phyloP scores from a whole-genome alignment of 2,888 invertebrate genomes.

The Criorhina ranunculi region DNA sequence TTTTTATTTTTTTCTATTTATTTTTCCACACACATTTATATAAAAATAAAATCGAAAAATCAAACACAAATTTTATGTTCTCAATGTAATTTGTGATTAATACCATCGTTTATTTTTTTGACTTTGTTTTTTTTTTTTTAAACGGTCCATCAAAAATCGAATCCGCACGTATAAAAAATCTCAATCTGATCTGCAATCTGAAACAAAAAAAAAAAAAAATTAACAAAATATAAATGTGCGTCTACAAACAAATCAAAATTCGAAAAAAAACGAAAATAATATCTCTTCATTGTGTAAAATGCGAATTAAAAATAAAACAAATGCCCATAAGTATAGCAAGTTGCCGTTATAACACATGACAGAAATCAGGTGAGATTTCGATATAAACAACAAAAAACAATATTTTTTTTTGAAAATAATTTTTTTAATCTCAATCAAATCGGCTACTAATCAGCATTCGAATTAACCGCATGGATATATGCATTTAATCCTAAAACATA shows the following conservation, averaged over 20 bases:
- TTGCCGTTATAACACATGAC: conserved; percentile 80
- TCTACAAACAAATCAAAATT: conserved; percentile 39
- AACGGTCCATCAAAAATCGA: conserved; percentile 48
- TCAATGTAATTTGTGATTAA: conserved; percentile 71
- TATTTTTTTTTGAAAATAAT: conserved; percentile 15
- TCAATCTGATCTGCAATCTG: conserved; percentile 62
- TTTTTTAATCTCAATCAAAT: conserved; percentile 35
- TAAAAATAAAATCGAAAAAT: conserved; percentile 40
- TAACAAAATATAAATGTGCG: conserved; percentile 44
- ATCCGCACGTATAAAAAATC: conserved; percentile 55
- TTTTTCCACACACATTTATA: conserved; percentile 65
- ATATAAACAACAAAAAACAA: conserved; percentile 15
- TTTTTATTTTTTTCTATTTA: conserved; percentile 58
- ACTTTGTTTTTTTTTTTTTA: conserved; percentile 66
- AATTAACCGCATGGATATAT: conserved; percentile 69
- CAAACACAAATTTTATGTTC: conserved; percentile 56
- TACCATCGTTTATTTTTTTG: conserved; percentile 73
- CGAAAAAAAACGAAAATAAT: conserved; percentile 34
- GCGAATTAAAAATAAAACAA: conserved; percentile 72
- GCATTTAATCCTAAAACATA: conserved; percentile 53
- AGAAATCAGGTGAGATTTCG: conserved; percentile 79
- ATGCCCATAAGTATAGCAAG: conserved; percentile 79
- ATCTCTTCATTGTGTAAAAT: conserved; percentile 56
- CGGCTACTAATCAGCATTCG: conserved; percentile 57
- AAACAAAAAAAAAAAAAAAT: conserved; percentile 30